Base-by-base conservation (phyloP, 2,797 vertebrate genomes). In the Mormyrops boulengeri region DNA sequence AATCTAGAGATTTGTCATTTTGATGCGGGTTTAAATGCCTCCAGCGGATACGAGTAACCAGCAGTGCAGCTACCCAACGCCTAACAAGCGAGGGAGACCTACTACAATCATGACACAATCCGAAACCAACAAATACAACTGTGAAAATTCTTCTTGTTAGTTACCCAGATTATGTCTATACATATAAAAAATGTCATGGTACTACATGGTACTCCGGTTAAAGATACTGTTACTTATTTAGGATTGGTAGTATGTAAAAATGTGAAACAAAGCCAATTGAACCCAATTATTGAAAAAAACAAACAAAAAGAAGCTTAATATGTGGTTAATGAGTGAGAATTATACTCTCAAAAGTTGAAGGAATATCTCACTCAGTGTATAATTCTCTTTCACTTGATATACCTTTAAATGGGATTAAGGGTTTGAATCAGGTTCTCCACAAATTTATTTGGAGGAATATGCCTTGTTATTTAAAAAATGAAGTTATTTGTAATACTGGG, bases 121-220 rank as follows among this genome's bases (percentile, higher is more conserved):
- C 41, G 2, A 44, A 41, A 6, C 50, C n/a, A 53, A 44, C 12
- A 17, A 80, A 82, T 11, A 66, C 22, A 14, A 73, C 12, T 12
- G 11, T 17, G 26, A 60, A 87, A 52, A 12, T 6, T 47, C 49
- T 50, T 50, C 49, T 50, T 9, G 49, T 50, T 50, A 50, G 49
- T 50, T 50, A 50, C 9, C 49, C 49, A 50, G 49, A 50, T 50
- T 50, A 50, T 50, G 9, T 50, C 49, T 50, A 50, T 50, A 50
- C 49, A 11, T 11, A 9, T 55, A 88, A 11, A 57, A 90, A 77
- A 14, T 55, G 3, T 66, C 26, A 69, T 30, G 26, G 19, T 19
- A 22, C 4, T 85, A 22, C 12, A 88, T 53, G 57, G 52, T 26
- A 90, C 89, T n/a, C 80, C 14, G 3, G 26, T 89, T 47, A 89